Evolutionary conservation across 1,140 invertebrate genomes (phyloP).

Genomic region (Melanaphis sacchari): DNA sequence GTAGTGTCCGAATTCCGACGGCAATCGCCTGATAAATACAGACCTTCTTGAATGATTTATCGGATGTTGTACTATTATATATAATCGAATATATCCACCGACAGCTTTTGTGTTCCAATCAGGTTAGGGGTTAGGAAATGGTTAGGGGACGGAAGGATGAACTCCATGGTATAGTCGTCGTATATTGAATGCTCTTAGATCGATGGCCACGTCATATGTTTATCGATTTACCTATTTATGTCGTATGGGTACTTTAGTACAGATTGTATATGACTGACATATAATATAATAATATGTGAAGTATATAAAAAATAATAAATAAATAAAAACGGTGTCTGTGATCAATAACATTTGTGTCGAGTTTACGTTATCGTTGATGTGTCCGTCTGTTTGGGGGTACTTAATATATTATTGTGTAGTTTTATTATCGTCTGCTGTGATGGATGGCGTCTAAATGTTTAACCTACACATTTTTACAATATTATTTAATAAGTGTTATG

Average conservation of each 20-base stretch:
- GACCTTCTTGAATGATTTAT: neutral
- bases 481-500: neutral
- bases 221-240: neutral
- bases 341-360: constrained; percentile 19
- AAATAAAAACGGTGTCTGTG: neutral
- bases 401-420: neutral
- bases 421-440: neutral
- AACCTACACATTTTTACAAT: neutral
- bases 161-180: neutral
- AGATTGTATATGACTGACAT: neutral
- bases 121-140: neutral
- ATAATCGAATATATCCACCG: neutral
- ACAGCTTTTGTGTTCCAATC: neutral
- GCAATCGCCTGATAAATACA: neutral
- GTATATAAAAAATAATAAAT: neutral
- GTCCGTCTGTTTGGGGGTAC: neutral
- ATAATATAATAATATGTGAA: neutral
- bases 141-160: neutral
- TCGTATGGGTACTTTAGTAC: neutral
- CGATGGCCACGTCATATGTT: neutral
- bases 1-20: neutral
- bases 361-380: neutral
- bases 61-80: neutral
- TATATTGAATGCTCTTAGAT: neutral
- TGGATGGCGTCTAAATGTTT: constrained; percentile 20